These are phyloP conservation scores for Ophraella communa DNA, from an alignment of 2,888 invertebrate species.

Conservation along the genomic window DNA sequence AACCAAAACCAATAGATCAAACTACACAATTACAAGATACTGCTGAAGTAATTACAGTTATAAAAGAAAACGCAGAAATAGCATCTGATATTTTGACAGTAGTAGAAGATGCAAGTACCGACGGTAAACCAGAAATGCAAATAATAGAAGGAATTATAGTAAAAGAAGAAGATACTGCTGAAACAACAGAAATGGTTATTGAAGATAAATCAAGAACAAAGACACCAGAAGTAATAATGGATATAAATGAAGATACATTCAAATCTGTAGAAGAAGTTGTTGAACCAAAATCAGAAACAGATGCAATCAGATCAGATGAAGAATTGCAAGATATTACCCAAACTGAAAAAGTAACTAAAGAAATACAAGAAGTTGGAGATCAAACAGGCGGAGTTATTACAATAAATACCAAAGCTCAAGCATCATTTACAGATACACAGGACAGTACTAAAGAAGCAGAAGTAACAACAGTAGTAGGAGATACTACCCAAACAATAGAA, in stretches of 20 bases:
- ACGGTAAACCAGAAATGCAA: not conserved
- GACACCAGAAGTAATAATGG: not conserved
- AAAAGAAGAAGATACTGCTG: not conserved
- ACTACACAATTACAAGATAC: not conserved
- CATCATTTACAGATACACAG: not conserved
- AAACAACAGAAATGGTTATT: constrained; percentile 4
- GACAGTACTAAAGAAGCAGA: too few relatives aligned
- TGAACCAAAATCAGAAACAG: not conserved
- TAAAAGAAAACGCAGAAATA: not conserved
- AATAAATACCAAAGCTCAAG: too few relatives aligned
- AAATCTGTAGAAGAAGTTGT: not conserved
- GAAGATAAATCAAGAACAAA: not conserved
- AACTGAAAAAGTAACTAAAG: not conserved
- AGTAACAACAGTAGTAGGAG: too few relatives aligned
- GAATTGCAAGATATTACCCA: too few relatives aligned
- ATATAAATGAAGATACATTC: not conserved
- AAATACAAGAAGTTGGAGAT: not conserved
- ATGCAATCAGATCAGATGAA: not conserved
- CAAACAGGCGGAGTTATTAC: not conserved
- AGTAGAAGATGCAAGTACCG: not conserved
- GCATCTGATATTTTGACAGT: too few relatives aligned
- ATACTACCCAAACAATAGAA: too few relatives aligned
- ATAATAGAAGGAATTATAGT: not conserved
- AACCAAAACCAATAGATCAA: not conserved
- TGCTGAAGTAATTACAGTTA: not conserved